Evolutionary conservation across 2,797 vertebrate genomes (phyloP).

Genomic region (Onychomys leucogaster): DNA sequence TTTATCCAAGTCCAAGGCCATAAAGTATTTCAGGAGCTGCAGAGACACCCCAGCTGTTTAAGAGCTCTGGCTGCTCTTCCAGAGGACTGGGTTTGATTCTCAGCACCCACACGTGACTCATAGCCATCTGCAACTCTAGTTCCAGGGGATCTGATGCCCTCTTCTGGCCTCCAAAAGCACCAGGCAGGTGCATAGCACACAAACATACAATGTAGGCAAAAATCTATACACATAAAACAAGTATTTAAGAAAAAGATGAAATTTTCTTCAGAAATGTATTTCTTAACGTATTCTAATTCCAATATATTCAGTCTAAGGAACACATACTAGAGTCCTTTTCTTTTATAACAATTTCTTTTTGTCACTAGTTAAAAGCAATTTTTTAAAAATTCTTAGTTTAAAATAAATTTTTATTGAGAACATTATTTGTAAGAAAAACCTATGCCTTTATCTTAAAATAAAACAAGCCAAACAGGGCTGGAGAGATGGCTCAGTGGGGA

Average conservation of each 20-base stretch:
- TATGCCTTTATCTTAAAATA: conserved; percentile 8
- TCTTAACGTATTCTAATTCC: not conserved
- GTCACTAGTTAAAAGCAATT: conserved; percentile 20
- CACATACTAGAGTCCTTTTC: not conserved
- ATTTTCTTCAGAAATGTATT: not conserved
- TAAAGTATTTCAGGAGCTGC: not conserved
- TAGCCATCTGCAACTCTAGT: not conserved
- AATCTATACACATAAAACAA: not conserved
- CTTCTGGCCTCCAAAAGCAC: not conserved
- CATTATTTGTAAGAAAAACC: conserved; percentile 47
- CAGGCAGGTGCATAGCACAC: not conserved
- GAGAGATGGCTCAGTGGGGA: not conserved
- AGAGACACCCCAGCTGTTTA: too few species aligned
- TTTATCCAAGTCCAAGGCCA: conserved; percentile 14
- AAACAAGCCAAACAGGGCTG: not conserved
- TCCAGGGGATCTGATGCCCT: not conserved
- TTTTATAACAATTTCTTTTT: not conserved
- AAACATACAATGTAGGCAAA: not conserved
- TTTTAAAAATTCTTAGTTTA: not conserved
- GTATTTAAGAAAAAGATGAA: conserved; percentile 39
- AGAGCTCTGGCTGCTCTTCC: not conserved
- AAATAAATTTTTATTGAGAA: conserved; percentile 19
- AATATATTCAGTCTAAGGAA: conserved; percentile 34
- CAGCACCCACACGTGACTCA: not conserved
- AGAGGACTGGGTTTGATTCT: not conserved